A percentile compares a stretch with the other conserved stretches of the same genome.
phyloP scores from a whole-genome alignment of 2,888 invertebrate species.

The Lycaena phlaeas region DNA sequence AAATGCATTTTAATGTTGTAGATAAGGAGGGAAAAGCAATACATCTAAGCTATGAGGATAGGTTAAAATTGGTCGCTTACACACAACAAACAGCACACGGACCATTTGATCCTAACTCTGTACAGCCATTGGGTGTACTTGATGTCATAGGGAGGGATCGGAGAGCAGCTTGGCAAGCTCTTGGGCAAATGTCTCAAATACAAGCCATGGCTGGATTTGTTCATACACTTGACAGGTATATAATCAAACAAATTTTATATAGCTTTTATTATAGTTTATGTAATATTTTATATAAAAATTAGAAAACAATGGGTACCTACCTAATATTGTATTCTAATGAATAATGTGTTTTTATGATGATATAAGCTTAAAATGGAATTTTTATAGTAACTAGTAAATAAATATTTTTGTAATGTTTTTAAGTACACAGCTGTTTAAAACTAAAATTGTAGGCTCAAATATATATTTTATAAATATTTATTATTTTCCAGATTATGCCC shows the following conservation, averaged over 20 bases:
- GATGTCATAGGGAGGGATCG: conserved; percentile 97
- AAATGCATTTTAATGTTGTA: conserved; percentile 35
- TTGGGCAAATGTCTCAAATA: conserved; percentile 88
- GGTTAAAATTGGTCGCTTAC: conserved; percentile 90
- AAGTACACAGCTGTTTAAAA: no score
- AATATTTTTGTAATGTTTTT: no score
- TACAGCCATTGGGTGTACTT: conserved; percentile 89
- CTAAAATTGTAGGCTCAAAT: no score
- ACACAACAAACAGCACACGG: conserved; percentile 94
- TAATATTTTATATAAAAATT: no score
- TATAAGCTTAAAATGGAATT: no score
- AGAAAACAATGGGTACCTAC: no score
- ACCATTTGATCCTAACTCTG: conserved; percentile 79
- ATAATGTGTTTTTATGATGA: no score
- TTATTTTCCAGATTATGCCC: conserved; percentile 84
- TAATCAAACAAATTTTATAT: no score
- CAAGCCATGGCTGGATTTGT: conserved; percentile 96
- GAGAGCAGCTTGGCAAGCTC: conserved; percentile 92
- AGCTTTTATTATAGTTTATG: no score
- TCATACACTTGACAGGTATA: conserved; percentile 81
- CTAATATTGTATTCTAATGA: no score
- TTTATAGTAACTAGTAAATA: no score
- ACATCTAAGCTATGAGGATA: conserved; percentile 94
- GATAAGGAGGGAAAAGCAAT: conserved; percentile 99
- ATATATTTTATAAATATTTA: no score